phyloP scores from a whole-genome alignment of 2,888 invertebrate genomes.

The Heteromyza rotundicornis region DNA sequence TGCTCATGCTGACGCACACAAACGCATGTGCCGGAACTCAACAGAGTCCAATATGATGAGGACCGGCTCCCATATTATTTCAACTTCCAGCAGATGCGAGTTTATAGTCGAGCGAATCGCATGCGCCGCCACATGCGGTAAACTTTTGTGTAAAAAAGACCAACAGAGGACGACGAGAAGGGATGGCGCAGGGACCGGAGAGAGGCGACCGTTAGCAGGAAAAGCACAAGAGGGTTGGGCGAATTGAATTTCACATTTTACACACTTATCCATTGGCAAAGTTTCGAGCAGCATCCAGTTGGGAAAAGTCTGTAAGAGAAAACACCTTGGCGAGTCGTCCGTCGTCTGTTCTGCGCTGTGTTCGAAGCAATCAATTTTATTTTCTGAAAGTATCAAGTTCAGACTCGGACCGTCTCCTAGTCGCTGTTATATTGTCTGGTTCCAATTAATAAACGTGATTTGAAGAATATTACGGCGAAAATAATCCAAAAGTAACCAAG shows the following conservation, averaged over 20 bases:
- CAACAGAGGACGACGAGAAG: not conserved
- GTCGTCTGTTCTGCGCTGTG: no score
- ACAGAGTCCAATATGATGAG: not conserved
- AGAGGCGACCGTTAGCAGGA: no score
- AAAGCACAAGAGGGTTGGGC: no score
- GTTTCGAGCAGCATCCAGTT: conserved; percentile 57
- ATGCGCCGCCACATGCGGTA: conserved; percentile 26
- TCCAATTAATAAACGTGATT: no score
- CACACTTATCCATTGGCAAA: no score
- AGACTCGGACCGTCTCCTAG: not conserved
- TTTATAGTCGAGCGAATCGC: conserved; percentile 24
- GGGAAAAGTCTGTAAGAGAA: conserved; percentile 53
- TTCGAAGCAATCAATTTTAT: conserved; percentile 6
- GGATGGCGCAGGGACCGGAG: no score
- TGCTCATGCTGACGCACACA: conserved; percentile 4
- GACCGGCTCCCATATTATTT: not conserved
- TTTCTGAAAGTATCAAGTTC: conserved; percentile 4
- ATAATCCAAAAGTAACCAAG: no score
- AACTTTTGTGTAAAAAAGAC: not conserved
- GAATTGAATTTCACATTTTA: no score
- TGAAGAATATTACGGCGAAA: no score
- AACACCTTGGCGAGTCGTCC: conserved; percentile 49
- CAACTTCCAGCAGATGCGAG: conserved; percentile 23
- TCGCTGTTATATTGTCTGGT: not conserved
- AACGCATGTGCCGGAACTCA: not conserved